Evolutionary conservation across 2,797 vertebrate species (phyloP).

Genomic region (Coendou prehensilis): DNA sequence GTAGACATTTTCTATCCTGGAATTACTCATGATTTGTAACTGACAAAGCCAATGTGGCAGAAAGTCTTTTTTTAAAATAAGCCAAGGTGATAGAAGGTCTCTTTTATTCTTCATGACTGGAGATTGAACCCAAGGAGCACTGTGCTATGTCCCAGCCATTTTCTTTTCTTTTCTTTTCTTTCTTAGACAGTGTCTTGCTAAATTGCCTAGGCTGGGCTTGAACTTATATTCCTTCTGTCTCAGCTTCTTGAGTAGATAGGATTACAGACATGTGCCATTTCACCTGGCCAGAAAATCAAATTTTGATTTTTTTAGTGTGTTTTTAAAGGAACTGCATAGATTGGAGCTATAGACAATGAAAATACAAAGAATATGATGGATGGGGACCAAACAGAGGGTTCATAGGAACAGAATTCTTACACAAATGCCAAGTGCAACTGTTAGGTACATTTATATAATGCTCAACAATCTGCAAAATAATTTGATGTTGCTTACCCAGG

Average conservation of each 20-base stretch:
- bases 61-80: neutral
- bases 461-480: conserved; percentile 20
- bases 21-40: conserved; percentile 36
- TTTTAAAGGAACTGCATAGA: conserved; percentile 40
- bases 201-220: neutral
- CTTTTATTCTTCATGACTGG: neutral
- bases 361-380: neutral
- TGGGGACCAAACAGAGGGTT: neutral
- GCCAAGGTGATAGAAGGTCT: neutral
- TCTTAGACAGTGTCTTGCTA: neutral
- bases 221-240: neutral
- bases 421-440: neutral
- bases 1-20: neutral
- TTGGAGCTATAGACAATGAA: neutral
- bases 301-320: conserved; percentile 9
- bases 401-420: neutral
- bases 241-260: neutral
- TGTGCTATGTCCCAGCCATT: neutral
- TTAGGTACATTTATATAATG: neutral
- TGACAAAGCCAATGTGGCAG: neutral
- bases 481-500: neutral
- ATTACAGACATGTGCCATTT: neutral
- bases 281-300: neutral
- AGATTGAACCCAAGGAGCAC: neutral
- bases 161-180: neutral